A percentile compares a stretch with the other conserved stretches of the same genome.
phyloP scores from a whole-genome alignment of 2,113 vertebrate genomes.

The Geococcyx californianus region DNA sequence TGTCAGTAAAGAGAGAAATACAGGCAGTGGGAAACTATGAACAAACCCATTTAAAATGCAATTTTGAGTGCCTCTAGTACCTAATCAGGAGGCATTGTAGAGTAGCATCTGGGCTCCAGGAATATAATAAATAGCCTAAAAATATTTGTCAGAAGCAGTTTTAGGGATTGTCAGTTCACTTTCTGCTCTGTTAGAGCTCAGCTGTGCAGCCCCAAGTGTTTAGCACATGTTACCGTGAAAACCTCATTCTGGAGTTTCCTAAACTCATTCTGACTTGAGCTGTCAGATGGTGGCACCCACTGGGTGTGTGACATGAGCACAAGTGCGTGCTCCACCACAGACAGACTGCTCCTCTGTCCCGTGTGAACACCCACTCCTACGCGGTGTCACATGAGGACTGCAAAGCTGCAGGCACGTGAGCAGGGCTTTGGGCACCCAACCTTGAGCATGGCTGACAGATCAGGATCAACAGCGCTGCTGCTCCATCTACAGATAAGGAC shows the following conservation, averaged over 20 bases:
- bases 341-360: slow-evolving; percentile 13
- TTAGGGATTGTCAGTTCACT: not conserved
- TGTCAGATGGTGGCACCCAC: slow-evolving; percentile 56
- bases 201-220: not conserved
- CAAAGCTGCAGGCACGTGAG: slow-evolving; percentile 7
- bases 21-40: slow-evolving; percentile 3
- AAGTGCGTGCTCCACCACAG: slow-evolving; percentile 7
- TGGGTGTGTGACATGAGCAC: slow-evolving; percentile 14
- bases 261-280: slow-evolving; percentile 40
- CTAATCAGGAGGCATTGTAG: slow-evolving; percentile 30
- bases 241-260: slow-evolving; percentile 14
- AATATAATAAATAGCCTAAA: slow-evolving; percentile 30
- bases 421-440: not conserved
- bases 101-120: slow-evolving; percentile 25
- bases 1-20: not conserved
- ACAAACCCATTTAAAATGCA: slow-evolving; percentile 40
- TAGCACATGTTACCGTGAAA: slow-evolving; percentile 2
- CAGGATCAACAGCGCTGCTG: not conserved
- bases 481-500: not conserved
- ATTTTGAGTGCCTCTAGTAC: slow-evolving; percentile 14
- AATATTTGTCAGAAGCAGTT: slow-evolving; percentile 24
- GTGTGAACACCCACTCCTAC: slow-evolving; percentile 9
- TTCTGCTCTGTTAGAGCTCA: slow-evolving; percentile 22
- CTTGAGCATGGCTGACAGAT: not conserved
- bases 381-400: slow-evolving; percentile 32